A percentile compares a stretch with the other conserved stretches of the same genome.
These are phyloP conservation scores for Scopus umbretta DNA, from an alignment of 2,113 vertebrate genomes.

Conservation along the genomic window DNA sequence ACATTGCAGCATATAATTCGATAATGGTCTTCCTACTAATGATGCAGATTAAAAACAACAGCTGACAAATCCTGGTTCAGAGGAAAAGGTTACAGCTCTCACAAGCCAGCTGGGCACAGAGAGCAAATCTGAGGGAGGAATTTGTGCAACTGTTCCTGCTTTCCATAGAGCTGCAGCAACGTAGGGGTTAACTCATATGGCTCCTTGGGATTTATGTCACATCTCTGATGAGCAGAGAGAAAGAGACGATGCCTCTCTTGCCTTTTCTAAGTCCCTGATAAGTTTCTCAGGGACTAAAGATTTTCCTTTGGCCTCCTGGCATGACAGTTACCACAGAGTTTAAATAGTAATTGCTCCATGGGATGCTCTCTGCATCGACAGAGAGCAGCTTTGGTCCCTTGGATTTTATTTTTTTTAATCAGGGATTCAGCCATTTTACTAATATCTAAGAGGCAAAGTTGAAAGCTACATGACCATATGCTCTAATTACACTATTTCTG, in stretches of 20 bases:
- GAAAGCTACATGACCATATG: background rate
- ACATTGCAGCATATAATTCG: background rate
- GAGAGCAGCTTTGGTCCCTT: background rate
- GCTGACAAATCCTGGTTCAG: background rate
- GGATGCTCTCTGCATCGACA: background rate
- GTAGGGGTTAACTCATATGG: background rate
- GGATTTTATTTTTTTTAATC: background rate
- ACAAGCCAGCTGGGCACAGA: background rate
- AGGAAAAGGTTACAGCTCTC: background rate
- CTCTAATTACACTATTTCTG: conserved; percentile 23
- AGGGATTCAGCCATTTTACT: background rate
- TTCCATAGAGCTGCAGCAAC: background rate
- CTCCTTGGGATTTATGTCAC: background rate
- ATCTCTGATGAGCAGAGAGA: background rate
- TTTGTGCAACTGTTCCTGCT: background rate
- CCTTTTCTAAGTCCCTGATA: background rate
- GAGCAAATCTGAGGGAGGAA: background rate
- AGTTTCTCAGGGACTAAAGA: background rate
- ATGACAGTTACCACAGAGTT: background rate
- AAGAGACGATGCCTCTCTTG: background rate
- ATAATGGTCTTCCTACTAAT: background rate
- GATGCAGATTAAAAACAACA: background rate
- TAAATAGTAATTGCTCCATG: background rate
- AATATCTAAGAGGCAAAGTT: conserved; percentile 1
- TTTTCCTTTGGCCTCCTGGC: background rate